phyloP scores from a whole-genome alignment of 2,888 invertebrate species.

The Ophion obscuratus region DNA sequence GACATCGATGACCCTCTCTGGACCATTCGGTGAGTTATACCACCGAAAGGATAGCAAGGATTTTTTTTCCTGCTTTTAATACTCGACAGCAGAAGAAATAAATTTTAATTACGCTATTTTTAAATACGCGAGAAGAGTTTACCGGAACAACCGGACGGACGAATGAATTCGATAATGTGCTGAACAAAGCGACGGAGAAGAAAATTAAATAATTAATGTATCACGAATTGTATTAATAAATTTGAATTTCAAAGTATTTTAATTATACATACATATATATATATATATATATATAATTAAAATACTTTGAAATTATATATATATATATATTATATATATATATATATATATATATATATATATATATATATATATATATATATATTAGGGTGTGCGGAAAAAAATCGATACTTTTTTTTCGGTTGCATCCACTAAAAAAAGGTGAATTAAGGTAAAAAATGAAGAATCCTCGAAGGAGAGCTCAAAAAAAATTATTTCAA shows the following conservation, averaged over 20 bases:
- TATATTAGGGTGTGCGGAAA: too few relatives aligned
- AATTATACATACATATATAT: too few relatives aligned
- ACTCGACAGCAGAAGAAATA: neutral
- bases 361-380: too few relatives aligned
- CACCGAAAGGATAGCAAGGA: neutral
- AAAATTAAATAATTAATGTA: neutral
- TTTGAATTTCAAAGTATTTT: neutral
- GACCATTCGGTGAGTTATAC: neutral
- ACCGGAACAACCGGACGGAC: neutral
- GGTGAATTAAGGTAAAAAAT: too few relatives aligned
- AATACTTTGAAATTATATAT: too few relatives aligned
- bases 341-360: too few relatives aligned
- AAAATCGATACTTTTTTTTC: too few relatives aligned
- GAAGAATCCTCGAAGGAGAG: too few relatives aligned
- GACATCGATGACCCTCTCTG: neutral
- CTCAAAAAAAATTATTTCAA: too few relatives aligned
- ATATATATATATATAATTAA: too few relatives aligned
- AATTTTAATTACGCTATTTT: neutral
- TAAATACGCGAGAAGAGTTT: neutral
- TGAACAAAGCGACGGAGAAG: neutral
- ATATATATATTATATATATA: too few relatives aligned
- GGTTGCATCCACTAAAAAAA: too few relatives aligned
- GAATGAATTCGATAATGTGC: neutral
- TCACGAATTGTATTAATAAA: neutral
- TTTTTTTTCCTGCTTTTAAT: neutral